Conservation (phyloP, 1,140 invertebrate species). For the Hycleus phaleratus region DNA sequence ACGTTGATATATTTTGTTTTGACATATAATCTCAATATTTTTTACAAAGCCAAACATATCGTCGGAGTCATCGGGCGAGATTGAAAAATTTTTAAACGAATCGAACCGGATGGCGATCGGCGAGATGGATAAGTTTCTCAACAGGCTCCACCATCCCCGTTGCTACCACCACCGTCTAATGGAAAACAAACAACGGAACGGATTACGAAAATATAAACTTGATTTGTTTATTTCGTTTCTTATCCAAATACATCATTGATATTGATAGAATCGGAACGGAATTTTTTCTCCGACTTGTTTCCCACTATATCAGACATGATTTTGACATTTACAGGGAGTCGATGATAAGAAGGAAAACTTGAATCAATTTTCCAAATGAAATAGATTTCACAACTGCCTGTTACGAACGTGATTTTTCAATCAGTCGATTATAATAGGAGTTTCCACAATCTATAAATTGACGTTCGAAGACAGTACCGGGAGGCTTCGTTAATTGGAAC, state of each 20-base stretch:
- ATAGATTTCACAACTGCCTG: no score
- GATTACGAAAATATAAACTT: conserved; percentile 11
- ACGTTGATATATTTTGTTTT: conserved; percentile 26
- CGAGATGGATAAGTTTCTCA: no score
- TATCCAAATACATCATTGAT: conserved; percentile 6
- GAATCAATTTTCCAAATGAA: no score
- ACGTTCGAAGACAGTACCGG: not conserved
- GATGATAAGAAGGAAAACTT: no score
- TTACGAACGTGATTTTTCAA: not conserved
- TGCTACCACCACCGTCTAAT: conserved; percentile 7
- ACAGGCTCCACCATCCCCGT: not conserved
- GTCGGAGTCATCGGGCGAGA: conserved; percentile 11
- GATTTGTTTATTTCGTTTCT: conserved; percentile 2
- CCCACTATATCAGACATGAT: no score
- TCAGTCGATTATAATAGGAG: not conserved
- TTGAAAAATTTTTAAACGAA: conserved; percentile 18
- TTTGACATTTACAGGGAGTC: no score
- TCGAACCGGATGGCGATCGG: not conserved
- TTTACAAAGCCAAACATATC: conserved; percentile 13
- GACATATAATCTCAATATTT: conserved; percentile 20
- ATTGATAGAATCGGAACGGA: not conserved
- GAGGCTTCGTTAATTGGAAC: not conserved
- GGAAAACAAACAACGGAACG: conserved; percentile 5
- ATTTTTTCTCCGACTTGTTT: no score
- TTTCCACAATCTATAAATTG: not conserved